phyloP scores from a whole-genome alignment of 2,797 vertebrate genomes.

The Amblyopsis hoosieri region DNA sequence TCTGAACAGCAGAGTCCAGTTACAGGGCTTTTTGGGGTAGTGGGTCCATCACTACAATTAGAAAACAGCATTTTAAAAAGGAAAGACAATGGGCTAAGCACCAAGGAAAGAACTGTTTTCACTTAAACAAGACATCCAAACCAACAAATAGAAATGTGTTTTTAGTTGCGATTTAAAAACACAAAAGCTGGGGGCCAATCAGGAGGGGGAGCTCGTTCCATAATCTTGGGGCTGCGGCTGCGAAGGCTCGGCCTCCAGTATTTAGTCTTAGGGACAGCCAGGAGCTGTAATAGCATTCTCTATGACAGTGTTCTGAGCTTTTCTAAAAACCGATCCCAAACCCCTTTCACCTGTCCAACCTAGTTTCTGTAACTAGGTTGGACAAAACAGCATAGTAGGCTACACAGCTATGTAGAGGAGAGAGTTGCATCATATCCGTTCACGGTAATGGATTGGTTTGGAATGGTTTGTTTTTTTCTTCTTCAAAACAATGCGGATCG shows the following conservation, averaged over 20 bases:
- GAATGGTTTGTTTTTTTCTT: too few species aligned
- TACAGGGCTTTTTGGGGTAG: slow-evolving; percentile 11
- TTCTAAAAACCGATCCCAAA: slow-evolving; percentile 13
- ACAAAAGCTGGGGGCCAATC: too few species aligned
- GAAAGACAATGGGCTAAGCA: slow-evolving; percentile 28
- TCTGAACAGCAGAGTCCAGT: slow-evolving; percentile 22
- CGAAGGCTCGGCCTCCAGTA: too few species aligned
- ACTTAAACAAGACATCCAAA: slow-evolving; percentile 24
- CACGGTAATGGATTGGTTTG: not conserved
- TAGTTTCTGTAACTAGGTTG: too few species aligned
- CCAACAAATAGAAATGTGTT: not conserved
- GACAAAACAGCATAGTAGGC: too few species aligned
- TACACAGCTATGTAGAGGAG: not conserved
- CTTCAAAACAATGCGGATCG: too few species aligned
- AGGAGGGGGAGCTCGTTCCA: too few species aligned
- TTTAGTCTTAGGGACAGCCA: slow-evolving; percentile 2
- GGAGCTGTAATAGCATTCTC: not conserved
- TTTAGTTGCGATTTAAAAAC: too few species aligned
- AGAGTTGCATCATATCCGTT: not conserved
- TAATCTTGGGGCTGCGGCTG: too few species aligned
- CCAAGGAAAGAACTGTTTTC: slow-evolving; percentile 9
- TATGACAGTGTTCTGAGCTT: slow-evolving; percentile 14
- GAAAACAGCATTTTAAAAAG: slow-evolving; percentile 32
- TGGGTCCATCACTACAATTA: slow-evolving; percentile 18
- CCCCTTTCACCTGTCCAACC: not conserved